A percentile compares a stretch with the other conserved stretches of the same genome.
phyloP scores from a whole-genome alignment of 2,797 vertebrate species.

The Acanthornis magna region DNA sequence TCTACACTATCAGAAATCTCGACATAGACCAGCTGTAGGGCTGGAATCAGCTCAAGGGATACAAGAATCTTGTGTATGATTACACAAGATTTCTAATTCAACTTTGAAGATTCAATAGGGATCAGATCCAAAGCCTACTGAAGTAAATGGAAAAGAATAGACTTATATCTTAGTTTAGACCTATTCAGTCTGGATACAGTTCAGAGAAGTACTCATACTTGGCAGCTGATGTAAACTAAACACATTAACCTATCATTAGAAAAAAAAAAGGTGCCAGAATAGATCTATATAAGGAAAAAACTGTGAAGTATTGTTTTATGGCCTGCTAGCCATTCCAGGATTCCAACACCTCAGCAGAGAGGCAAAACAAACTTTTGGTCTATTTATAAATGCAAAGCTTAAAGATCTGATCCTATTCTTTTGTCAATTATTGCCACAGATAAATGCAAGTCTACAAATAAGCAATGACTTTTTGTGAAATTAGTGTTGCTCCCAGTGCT shows the following conservation, averaged over 20 bases:
- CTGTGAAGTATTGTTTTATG: background rate
- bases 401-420: background rate
- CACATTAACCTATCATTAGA: constrained; percentile 21
- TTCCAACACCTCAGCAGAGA: background rate
- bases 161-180: constrained; percentile 23
- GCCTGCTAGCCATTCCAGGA: background rate
- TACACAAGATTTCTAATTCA: background rate
- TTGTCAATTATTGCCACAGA: background rate
- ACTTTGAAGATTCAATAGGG: constrained; percentile 5
- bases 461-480: background rate
- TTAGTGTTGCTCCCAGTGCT: background rate
- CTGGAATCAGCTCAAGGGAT: background rate
- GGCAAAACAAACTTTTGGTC: background rate
- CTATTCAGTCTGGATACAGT: constrained; percentile 5
- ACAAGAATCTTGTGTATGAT: background rate
- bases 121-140: background rate
- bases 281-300: constrained; percentile 16
- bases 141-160: constrained; percentile 3
- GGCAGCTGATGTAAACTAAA: constrained; percentile 33
- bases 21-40: background rate
- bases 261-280: background rate
- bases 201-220: constrained; percentile 24
- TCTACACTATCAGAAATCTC: background rate
- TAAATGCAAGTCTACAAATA: background rate
- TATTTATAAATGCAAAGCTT: background rate